phyloP scores from a whole-genome alignment of 2,113 vertebrate genomes.

The Podiceps cristatus region DNA sequence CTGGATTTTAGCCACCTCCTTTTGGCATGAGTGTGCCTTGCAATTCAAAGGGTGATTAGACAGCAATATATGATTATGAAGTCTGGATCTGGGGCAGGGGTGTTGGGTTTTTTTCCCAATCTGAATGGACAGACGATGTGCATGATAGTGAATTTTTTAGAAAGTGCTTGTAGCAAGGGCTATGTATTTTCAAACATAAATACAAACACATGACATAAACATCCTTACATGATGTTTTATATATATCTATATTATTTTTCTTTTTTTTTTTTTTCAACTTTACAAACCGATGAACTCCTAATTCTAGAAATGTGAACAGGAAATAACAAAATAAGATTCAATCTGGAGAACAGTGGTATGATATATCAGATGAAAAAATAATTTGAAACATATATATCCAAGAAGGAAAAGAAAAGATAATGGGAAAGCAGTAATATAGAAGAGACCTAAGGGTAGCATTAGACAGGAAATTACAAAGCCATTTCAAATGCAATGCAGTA shows the following conservation, averaged over 20 bases:
- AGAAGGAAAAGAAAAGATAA: not conserved
- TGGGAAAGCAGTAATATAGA: conserved; percentile 1
- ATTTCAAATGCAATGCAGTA: conserved; percentile 15
- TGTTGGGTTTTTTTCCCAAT: not conserved
- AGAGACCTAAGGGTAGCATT: conserved; percentile 13
- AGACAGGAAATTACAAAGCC: conserved; percentile 53
- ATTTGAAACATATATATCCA: conserved; percentile 58
- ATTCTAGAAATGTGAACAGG: conserved; percentile 23
- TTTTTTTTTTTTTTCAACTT: not conserved
- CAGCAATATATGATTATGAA: not conserved
- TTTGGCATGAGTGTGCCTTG: not conserved
- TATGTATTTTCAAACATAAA: not conserved
- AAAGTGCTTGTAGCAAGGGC: not conserved
- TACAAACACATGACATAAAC: not conserved
- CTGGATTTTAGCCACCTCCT: not conserved
- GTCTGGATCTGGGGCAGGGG: not conserved
- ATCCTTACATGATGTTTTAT: not conserved
- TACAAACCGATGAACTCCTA: conserved; percentile 1
- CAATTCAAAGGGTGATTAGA: not conserved
- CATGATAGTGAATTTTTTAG: not conserved
- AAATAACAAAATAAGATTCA: conserved; percentile 53
- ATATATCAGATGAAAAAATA: conserved; percentile 46
- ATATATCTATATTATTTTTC: not conserved
- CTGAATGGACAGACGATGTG: not conserved
- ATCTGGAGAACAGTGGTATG: not conserved